phyloP scores from a whole-genome alignment of 2,797 vertebrate species.

The Vultur gryphus region DNA sequence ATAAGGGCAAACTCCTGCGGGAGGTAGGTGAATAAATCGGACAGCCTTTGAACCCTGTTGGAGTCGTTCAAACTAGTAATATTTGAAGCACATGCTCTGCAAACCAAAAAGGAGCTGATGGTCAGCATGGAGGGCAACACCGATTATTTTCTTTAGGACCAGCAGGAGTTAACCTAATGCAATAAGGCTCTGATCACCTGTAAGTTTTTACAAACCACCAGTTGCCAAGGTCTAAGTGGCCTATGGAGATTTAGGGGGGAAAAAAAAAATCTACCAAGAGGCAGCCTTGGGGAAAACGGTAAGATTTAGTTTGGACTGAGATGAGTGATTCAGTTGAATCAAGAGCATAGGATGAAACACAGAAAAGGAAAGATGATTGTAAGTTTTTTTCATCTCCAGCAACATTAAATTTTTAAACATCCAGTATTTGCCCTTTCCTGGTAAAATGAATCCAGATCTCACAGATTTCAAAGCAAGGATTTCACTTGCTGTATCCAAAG shows the following conservation, averaged over 20 bases:
- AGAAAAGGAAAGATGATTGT: neutral
- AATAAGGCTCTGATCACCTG: neutral
- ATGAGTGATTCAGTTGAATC: neutral
- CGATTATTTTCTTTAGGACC: neutral
- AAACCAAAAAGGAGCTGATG: neutral
- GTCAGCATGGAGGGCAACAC: rapidly evolving
- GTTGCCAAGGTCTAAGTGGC: neutral
- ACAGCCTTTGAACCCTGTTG: neutral
- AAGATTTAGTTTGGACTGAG: neutral
- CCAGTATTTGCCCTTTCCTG: neutral
- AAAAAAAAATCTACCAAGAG: neutral
- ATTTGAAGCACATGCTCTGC: neutral
- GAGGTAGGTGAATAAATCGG: neutral
- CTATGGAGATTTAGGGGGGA: neutral
- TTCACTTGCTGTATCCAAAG: neutral
- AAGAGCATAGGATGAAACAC: neutral
- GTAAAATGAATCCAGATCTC: neutral
- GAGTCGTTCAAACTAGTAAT: neutral
- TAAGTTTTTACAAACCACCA: neutral
- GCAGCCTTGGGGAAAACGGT: neutral
- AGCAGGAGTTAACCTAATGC: neutral
- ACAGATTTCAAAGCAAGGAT: neutral
- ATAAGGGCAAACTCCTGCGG: neutral
- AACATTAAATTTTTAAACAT: neutral
- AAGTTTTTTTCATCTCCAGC: neutral